phyloP scores from a whole-genome alignment of 2,888 invertebrate species.

The Argyresthia goedartella region DNA sequence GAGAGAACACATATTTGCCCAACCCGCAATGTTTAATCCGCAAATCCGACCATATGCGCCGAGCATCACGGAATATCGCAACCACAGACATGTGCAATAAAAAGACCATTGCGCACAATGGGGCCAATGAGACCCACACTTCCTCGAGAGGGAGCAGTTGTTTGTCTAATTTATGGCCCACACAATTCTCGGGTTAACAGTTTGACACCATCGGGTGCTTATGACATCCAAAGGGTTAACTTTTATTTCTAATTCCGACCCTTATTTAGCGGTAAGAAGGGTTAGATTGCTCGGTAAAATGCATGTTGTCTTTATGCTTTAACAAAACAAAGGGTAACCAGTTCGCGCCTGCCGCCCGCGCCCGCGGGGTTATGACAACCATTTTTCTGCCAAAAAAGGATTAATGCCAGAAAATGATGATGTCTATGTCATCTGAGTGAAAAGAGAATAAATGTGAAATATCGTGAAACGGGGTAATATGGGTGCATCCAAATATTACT shows the following conservation, averaged over 20 bases:
- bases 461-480: too few species aligned
- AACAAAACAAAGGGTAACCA: conserved; percentile 43
- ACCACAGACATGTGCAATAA: conserved; percentile 47
- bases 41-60: conserved; percentile 43
- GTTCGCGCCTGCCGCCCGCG: conserved; percentile 51
- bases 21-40: conserved; percentile 1
- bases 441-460: too few species aligned
- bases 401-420: conserved; percentile 33
- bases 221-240: conserved; percentile 52
- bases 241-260: conserved; percentile 9
- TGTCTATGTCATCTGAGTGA: conserved; percentile 25
- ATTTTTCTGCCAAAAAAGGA: conserved; percentile 33
- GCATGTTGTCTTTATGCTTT: conserved; percentile 54
- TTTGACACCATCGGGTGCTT: neutral
- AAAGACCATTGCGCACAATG: conserved; percentile 39
- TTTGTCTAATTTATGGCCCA: conserved; percentile 12
- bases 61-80: conserved; percentile 34
- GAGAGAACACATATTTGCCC: too few species aligned
- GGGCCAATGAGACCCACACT: conserved; percentile 18
- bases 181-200: conserved; percentile 29
- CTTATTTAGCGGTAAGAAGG: neutral
- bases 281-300: conserved; percentile 10
- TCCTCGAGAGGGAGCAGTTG: conserved; percentile 17
- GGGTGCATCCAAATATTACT: too few species aligned
- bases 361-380: conserved; percentile 34